phyloP scores from a whole-genome alignment of 2,888 invertebrate species.

The Nemurella pictetii region DNA sequence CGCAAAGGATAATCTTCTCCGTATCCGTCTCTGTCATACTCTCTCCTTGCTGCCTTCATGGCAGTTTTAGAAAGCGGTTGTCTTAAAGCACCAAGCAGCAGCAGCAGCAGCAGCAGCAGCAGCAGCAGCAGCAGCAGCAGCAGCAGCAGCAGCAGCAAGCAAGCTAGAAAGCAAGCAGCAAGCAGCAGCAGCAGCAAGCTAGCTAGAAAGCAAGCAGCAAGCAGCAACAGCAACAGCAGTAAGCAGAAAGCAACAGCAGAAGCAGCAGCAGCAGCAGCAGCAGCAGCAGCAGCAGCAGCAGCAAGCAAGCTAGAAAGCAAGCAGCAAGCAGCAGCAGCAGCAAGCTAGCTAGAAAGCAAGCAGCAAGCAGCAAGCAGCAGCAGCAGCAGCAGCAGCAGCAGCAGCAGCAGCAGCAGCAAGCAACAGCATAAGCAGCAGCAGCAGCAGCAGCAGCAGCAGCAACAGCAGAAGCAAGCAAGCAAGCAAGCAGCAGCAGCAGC shows the following conservation, averaged over 20 bases:
- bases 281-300: not conserved
- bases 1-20: not conserved
- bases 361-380: no score
- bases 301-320: no score
- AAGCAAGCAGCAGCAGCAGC: not conserved
- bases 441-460: not conserved
- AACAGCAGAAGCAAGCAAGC: not conserved
- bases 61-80: not conserved
- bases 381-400: not conserved
- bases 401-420: no score
- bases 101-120: not conserved
- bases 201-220: no score
- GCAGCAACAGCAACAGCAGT: not conserved
- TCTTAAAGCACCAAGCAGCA: not conserved
- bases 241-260: no score
- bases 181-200: not conserved
- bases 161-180: no score
- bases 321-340: not conserved
- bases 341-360: no score
- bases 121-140: not conserved
- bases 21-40: not conserved
- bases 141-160: not conserved
- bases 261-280: not conserved
- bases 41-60: not conserved
- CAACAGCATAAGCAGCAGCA: not conserved